Base-by-base conservation (phyloP, 2,888 invertebrate species). In the Eutolmus rufibarbis region DNA sequence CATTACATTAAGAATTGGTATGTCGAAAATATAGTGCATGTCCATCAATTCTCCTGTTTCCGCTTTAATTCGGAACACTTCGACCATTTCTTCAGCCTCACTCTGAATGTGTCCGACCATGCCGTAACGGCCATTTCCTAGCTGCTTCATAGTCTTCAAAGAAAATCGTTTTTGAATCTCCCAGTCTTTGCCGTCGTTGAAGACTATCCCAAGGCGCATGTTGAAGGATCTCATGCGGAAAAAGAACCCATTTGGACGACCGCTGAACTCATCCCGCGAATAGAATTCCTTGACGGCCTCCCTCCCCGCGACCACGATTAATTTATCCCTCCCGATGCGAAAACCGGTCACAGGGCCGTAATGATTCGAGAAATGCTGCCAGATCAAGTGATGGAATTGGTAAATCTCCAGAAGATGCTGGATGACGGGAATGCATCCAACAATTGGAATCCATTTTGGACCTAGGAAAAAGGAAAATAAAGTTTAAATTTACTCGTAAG, bases 161-260 rank as follows among this genome's bases (percentile, higher is more conserved):
- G 95, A 94, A 89, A 96, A 96, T 89, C 94, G 94, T 81, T 96
- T 94, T 89, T 95, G 95, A 88, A 94, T 94, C 81, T 93, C 93
- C 96, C 96, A 96, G 34, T 94, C 90, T 1, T 93, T 91, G 0
- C 96, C 96, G 87, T 96, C 96, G 2, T 94, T 93, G 89, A 96
- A 96, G 2, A 96, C 94, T 28, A 96, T 93, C 1, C 96, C 96
- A 89, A 94, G 92, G 91, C 94, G 93, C 91, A 95, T 94, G 19
- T 96, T 96, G 88, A 95, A 94, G 37, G 95, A 94, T 87, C 96
- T 93, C 87, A 96, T 91, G 89, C 94, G 93, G 89, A 95, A 94
- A 90, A 96, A 95, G 90, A 95, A 96, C 40, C 95, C 96, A 89
- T 95, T 94, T 0, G 96, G 96, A 87, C 96, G 93, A 0, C 95